phyloP scores from a whole-genome alignment of 2,888 invertebrate genomes.

The Drosophila pegasa region DNA sequence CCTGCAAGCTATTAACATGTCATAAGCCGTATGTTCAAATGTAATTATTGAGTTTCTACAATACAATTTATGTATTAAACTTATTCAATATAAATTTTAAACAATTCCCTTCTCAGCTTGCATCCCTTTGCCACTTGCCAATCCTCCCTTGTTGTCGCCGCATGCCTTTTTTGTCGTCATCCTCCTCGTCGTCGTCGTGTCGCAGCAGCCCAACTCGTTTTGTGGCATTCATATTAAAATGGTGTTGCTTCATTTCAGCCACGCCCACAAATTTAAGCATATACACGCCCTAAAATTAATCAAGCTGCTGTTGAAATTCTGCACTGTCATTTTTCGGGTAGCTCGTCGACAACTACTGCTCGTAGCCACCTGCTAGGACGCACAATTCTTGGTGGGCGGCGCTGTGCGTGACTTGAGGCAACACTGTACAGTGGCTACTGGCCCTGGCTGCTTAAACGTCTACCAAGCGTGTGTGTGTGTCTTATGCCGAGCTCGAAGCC shows the following conservation, averaged over 20 bases:
- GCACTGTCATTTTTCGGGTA: constrained; percentile 12
- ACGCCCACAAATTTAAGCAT: constrained; percentile 74
- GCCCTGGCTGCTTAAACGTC: constrained; percentile 30
- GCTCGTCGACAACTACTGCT: constrained; percentile 13
- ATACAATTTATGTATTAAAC: background rate
- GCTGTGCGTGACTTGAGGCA: constrained; percentile 52
- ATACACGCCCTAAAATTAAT: constrained; percentile 75
- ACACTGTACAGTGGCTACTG: constrained; percentile 33
- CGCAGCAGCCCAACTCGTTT: constrained; percentile 22
- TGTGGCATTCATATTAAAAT: constrained; percentile 54
- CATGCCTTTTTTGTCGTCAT: constrained; percentile 7
- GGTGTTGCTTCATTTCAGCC: constrained; percentile 64
- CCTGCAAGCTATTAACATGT: background rate
- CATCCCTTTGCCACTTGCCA: background rate
- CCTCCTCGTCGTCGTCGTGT: constrained; percentile 18
- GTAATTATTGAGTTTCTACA: background rate
- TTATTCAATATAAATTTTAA: background rate
- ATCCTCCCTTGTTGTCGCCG: background rate
- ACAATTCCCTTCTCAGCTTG: too few species aligned
- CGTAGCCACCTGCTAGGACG: constrained; percentile 38
- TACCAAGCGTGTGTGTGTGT: constrained; percentile 30
- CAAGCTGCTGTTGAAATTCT: constrained; percentile 75
- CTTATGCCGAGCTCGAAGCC: constrained; percentile 29
- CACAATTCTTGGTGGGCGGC: constrained; percentile 28
- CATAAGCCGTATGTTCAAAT: background rate